Conservation (phyloP, 2,888 invertebrate species). For the Hirtodrosophila histrioides region DNA sequence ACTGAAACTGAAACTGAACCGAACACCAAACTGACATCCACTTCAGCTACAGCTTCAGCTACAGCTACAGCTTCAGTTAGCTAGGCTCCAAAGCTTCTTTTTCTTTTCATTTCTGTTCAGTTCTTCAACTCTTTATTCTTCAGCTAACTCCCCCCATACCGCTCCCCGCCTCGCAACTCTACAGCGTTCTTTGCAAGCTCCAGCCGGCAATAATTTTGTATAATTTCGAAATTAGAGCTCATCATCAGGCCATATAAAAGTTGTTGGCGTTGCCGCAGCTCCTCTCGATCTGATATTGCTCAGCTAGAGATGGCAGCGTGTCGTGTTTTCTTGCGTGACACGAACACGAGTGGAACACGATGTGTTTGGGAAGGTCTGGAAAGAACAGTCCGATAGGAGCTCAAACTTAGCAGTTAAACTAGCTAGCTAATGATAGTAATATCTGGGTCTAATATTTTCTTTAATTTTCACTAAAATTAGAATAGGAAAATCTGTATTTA, state of each 20-base stretch:
- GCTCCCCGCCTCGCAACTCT: neutral
- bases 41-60: conserved; percentile 32
- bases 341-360: too few species aligned
- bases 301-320: too few species aligned
- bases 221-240: conserved; percentile 79
- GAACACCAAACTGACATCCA: conserved; percentile 20
- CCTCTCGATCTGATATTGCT: neutral
- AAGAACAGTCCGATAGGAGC: too few species aligned
- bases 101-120: conserved; percentile 6
- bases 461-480: too few species aligned
- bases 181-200: neutral
- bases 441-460: too few species aligned
- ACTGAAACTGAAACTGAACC: conserved; percentile 4
- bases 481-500: too few species aligned
- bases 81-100: conserved; percentile 16
- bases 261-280: conserved; percentile 40
- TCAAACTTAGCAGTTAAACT: too few species aligned
- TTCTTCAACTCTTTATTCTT: neutral
- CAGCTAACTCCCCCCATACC: neutral
- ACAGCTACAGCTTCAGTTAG: conserved; percentile 31
- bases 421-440: too few species aligned
- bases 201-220: conserved; percentile 67
- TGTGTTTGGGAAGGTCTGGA: too few species aligned
- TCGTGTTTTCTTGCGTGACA: too few species aligned
- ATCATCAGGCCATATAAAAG: conserved; percentile 68